Base-by-base conservation (phyloP, 2,113 vertebrate genomes). In the Hippopotamus amphibius region DNA sequence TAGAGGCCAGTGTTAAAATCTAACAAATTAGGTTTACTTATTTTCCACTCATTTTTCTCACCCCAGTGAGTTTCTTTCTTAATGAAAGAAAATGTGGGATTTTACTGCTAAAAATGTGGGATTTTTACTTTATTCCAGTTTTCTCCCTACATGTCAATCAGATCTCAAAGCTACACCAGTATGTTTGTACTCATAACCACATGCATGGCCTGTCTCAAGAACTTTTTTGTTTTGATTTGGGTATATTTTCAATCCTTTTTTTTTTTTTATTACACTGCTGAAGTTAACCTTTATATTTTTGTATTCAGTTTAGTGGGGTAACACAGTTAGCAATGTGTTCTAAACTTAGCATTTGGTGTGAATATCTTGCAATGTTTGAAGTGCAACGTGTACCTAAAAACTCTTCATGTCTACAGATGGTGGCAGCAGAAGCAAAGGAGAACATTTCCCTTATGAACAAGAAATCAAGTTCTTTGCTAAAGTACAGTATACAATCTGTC, bases 391-490 rank as follows among this genome's bases (percentile, higher is more conserved):
- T 41, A 96, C 83, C 46, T 97, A 96, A 95, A 86, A 92, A 88
- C 90, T 98, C 97, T 98, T 98, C 96, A 2, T 96, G 16, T 98
- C 95, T 97, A 90, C 98, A 99, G 99, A 99, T 98, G 98, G 98
- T 81, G 99, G 98, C 97, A 98, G 98, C 74, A 99, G 99, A 97
- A 98, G 97, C 68, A 99, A 99, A 98, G 99, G 99, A 97, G 99
- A 99, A 37, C 99, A 99, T 69, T 99, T 99, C 97, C 99, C 99
- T 68, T 99, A 99, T 46, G 99, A 99, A 65, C 99, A 99, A 98
- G 99, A 99, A 98, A 99, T 99, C 95, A 99, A 99, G 98, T 99
- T 99, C 98, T 99, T 99, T 98, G 99, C 99, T 95, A 99, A 99
- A 99, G 99, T 99, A 99, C 91, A 96, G 98, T 98, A 98, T 98